Evolutionary conservation across 2,888 invertebrate species (phyloP).

Genomic region (Rhabditophanes sp.): DNA sequence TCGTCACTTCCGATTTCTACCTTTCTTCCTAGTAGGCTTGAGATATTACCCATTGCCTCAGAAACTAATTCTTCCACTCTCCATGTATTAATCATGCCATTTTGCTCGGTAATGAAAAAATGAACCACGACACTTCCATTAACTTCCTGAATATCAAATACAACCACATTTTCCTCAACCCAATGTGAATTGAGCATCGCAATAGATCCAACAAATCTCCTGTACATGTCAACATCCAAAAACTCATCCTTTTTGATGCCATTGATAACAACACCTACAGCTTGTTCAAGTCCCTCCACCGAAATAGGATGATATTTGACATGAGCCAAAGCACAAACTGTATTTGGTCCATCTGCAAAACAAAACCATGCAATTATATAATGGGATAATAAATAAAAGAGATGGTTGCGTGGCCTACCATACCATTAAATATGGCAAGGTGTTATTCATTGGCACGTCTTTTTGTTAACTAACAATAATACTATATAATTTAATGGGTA

Average conservation of each 20-base stretch:
- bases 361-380: not conserved
- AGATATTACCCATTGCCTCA: conserved; percentile 16
- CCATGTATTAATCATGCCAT: conserved; percentile 20
- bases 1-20: conserved; percentile 24
- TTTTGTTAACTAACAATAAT: no score
- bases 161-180: conserved; percentile 17
- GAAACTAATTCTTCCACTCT: conserved; percentile 20
- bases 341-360: conserved; percentile 35
- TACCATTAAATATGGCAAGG: no score
- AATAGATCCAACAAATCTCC: conserved; percentile 20
- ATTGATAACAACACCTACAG: conserved; percentile 21
- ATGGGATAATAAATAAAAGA: conserved; percentile 1
- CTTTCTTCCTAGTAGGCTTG: conserved; percentile 17
- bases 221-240: conserved; percentile 27
- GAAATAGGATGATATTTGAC: conserved; percentile 24
- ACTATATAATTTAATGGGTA: no score
- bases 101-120: not conserved
- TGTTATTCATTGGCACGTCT: no score
- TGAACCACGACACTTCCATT: conserved; percentile 2
- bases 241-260: conserved; percentile 26
- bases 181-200: conserved; percentile 10
- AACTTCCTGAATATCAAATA: no score
- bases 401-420: not conserved
- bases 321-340: conserved; percentile 26
- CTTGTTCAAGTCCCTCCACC: conserved; percentile 21